Evolutionary conservation across 2,797 vertebrate genomes (phyloP).

Genomic region (Hemibagrus guttatus): DNA sequence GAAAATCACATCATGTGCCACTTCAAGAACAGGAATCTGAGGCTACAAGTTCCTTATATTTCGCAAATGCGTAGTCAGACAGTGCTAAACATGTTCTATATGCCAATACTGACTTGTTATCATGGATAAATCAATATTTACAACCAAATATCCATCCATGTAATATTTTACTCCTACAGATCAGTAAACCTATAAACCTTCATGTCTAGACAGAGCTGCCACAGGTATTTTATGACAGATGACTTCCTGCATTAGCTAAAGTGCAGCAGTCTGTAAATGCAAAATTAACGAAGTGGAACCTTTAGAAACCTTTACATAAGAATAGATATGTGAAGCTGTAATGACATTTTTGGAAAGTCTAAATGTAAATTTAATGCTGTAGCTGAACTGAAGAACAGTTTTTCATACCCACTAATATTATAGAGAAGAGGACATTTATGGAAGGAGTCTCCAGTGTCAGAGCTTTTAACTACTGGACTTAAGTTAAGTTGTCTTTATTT

Average conservation of each 20-base stretch:
- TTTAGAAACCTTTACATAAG: not conserved
- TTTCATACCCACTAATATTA: not conserved
- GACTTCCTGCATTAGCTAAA: not conserved
- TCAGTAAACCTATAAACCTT: not conserved
- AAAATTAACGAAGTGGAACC: not conserved
- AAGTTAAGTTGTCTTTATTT: not conserved
- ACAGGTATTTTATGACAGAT: not conserved
- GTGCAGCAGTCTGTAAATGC: not conserved
- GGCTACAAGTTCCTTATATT: not conserved
- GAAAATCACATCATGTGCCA: not conserved
- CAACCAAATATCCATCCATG: not conserved
- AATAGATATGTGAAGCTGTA: not conserved
- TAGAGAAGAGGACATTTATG: not conserved
- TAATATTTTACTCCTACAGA: not conserved
- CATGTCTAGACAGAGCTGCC: not conserved
- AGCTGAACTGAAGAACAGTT: not conserved
- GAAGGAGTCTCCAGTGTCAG: not conserved
- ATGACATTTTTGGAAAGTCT: not conserved
- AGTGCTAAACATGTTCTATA: not conserved
- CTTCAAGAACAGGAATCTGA: not conserved
- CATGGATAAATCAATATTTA: conserved; percentile 4
- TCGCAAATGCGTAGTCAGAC: not conserved
- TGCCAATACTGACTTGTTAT: not conserved
- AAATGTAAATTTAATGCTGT: not conserved
- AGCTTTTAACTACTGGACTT: not conserved